Conservation (phyloP, 2,888 invertebrate genomes). For the Eulithis testata region DNA sequence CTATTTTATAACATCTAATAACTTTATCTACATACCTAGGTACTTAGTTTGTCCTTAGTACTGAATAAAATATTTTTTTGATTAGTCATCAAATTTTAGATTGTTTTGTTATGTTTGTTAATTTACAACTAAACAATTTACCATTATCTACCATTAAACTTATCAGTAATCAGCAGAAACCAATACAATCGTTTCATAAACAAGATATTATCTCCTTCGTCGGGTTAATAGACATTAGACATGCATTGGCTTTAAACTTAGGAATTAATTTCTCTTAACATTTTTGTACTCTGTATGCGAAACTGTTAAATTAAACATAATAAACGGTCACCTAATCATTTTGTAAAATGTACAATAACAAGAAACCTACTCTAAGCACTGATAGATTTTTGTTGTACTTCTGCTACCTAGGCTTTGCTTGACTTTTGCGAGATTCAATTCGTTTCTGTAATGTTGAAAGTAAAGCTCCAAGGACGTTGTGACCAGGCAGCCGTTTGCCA, state of each 20-base stretch:
- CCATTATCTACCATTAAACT: not conserved
- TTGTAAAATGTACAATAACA: slow-evolving; percentile 22
- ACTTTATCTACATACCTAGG: slow-evolving; percentile 13
- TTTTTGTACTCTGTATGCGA: slow-evolving; percentile 26
- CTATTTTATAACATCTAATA: not conserved
- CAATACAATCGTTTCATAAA: not conserved
- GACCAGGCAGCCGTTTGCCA: slow-evolving; percentile 94
- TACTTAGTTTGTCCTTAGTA: not conserved
- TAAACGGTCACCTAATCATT: not conserved
- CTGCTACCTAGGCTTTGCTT: slow-evolving; percentile 74
- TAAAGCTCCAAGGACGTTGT: slow-evolving; percentile 93
- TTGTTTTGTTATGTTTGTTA: slow-evolving; percentile 6
- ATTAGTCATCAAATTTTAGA: slow-evolving; percentile 1
- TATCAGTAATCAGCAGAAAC: not conserved
- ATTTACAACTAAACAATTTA: slow-evolving; percentile 1
- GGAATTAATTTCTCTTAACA: slow-evolving; percentile 7
- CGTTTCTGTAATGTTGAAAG: slow-evolving; percentile 92
- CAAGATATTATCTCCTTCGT: not conserved
- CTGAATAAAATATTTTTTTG: not conserved
- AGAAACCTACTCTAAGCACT: not conserved
- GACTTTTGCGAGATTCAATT: slow-evolving; percentile 87
- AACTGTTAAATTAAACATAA: slow-evolving; percentile 3
- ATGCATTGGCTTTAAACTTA: slow-evolving; percentile 26
- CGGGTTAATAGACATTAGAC: slow-evolving; percentile 10
- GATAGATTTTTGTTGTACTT: slow-evolving; percentile 1